These are phyloP conservation scores for Patella caerulea DNA, from an alignment of 2,888 invertebrate species.

Conservation along the genomic window DNA sequence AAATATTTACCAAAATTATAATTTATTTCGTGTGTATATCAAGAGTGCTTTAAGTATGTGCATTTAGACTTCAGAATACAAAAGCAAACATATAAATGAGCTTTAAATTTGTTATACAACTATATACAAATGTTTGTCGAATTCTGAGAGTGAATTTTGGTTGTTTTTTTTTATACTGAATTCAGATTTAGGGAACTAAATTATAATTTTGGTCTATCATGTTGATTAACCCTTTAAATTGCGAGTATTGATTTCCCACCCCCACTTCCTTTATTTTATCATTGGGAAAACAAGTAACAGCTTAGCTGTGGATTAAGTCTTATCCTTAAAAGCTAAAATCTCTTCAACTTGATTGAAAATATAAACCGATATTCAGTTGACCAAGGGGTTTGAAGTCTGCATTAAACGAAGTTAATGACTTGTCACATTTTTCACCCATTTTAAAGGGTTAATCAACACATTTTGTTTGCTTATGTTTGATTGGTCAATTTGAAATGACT, in stretches of 20 bases:
- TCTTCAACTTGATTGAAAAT: no score
- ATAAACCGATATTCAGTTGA: no score
- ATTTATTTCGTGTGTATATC: background rate
- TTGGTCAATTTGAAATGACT: slow-evolving; percentile 13
- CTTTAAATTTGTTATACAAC: slow-evolving; percentile 9
- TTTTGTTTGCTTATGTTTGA: slow-evolving; percentile 9
- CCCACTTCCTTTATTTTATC: no score
- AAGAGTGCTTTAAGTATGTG: no score
- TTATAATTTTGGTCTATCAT: background rate
- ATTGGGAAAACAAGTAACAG: no score
- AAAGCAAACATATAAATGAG: slow-evolving; percentile 9
- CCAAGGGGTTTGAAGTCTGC: no score
- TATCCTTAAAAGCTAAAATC: no score
- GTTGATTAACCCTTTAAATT: background rate
- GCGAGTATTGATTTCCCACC: no score
- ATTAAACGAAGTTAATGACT: background rate
- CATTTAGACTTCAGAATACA: background rate
- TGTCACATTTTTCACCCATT: background rate
- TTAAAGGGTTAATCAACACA: background rate
- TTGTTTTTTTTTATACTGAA: background rate
- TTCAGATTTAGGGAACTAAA: background rate
- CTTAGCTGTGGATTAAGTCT: no score
- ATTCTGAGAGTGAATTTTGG: no score
- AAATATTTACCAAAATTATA: background rate
- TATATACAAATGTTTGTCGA: no score